These are phyloP conservation scores for Arenicola marina DNA, from an alignment of 2,888 invertebrate genomes.

Conservation along the genomic window DNA sequence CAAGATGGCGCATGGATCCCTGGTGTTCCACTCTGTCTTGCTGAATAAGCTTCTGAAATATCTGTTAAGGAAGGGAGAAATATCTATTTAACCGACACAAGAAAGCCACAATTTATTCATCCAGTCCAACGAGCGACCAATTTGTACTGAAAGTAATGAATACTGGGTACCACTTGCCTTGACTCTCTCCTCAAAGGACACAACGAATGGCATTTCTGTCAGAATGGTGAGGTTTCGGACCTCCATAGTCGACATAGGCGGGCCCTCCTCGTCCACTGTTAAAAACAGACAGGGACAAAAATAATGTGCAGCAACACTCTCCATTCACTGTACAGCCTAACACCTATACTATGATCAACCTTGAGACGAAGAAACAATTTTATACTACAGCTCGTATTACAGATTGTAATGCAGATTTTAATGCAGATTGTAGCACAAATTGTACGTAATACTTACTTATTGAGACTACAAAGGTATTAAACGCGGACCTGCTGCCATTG, in stretches of 20 bases:
- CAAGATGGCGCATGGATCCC: constrained; percentile 75
- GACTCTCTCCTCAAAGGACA: constrained; percentile 88
- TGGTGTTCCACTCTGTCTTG: constrained; percentile 75
- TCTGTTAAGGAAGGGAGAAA: constrained; percentile 41
- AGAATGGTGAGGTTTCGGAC: constrained; percentile 84
- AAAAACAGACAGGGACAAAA: not conserved
- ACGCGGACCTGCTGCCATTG: no score
- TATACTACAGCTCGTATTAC: no score
- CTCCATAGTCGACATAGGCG: constrained; percentile 85
- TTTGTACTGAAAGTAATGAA: not conserved
- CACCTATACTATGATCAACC: no score
- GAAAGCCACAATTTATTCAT: no score
- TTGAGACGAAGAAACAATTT: no score
- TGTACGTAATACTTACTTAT: no score
- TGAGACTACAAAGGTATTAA: no score
- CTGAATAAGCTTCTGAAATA: constrained; percentile 60
- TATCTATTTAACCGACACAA: no score
- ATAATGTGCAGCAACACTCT: not conserved
- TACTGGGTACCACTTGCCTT: constrained; percentile 66
- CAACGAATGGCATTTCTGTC: constrained; percentile 90
- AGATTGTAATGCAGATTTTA: no score
- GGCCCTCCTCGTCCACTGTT: constrained; percentile 67
- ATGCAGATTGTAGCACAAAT: no score
- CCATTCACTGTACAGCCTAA: no score
- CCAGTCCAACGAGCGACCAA: not conserved